Evolutionary conservation across 2,113 vertebrate genomes (phyloP), one percentile per base, ranked within the genome.

Genomic region (Laticauda laticaudata): DNA sequence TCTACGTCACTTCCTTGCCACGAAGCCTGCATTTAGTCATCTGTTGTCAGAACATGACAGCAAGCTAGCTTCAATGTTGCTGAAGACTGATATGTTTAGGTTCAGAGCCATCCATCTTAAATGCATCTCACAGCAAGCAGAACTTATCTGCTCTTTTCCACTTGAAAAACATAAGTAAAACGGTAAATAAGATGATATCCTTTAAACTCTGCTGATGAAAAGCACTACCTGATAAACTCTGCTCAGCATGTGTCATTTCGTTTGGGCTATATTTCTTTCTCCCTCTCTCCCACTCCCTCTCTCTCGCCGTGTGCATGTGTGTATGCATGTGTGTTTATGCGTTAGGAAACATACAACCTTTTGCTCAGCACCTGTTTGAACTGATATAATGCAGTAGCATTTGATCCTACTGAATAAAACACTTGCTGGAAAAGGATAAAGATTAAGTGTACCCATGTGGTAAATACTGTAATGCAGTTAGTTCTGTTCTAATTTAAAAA

Each of bases 11-110:
- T 96, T 97, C 95, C 95, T 97, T 11, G 93, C 93, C 53, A 34
- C 93, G 95, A 94, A 97, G 96, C 91, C 96, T 97, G 91, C 96
- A 96, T 96, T 96, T 95, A 96, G 95, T 96, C 95, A 96, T 96
- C 95, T 96, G 88, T 61, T 93, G 94, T 87, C 81, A 93, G 91
- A 95, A 92, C 24, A 61, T 92, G 93, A 91, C 94, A 1, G 12
- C 57, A 3, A 94, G 61, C 96, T 94, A 93, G 56, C 75, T 64
- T 61, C 92, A 93, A 88, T 51, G 88, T 91, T 64, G n/a, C 54
- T 90, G 92, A 48, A 94, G 45, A 69, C 86, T 91, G 53, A 94
- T 90, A 89, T 90, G 94, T 90, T 94, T 34, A 20, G 93, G 12
- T 43, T 15, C 75, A 89, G 53, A 94, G 92, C 94, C 91, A 87